Evolutionary conservation across 2,888 invertebrate species (phyloP).

Genomic region (Drosophila mercatorum): DNA sequence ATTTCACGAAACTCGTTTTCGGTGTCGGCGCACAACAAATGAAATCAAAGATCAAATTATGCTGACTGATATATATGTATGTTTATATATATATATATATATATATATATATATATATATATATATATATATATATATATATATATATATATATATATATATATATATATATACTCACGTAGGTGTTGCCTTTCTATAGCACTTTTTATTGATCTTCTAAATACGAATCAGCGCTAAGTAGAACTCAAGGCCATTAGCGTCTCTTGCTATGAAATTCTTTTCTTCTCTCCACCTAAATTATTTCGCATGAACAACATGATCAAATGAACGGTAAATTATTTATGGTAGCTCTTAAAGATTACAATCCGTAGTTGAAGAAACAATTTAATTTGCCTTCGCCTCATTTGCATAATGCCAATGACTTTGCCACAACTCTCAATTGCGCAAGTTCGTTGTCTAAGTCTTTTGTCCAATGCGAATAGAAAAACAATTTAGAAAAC

Average conservation of each 20-base stretch:
- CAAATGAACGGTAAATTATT: conserved; percentile 69
- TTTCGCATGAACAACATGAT: conserved; percentile 36
- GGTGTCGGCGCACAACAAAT: conserved; percentile 57
- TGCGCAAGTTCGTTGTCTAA: conserved; percentile 70
- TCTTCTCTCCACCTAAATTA: conserved; percentile 40
- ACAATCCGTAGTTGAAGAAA: conserved; percentile 54
- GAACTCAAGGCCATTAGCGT: conserved; percentile 65
- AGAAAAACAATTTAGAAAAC: conserved; percentile 27
- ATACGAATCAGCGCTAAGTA: conserved; percentile 23
- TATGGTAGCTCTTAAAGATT: conserved; percentile 46
- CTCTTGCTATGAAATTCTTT: conserved; percentile 45
- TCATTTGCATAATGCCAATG: conserved; percentile 73
- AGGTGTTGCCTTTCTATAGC: conserved; percentile 58
- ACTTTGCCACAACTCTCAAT: conserved; percentile 49
- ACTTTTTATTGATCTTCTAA: conserved; percentile 34
- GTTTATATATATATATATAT: neutral
- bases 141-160: neutral
- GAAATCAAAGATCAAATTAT: conserved; percentile 52
- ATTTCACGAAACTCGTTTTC: conserved; percentile 43
- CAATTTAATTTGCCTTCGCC: conserved; percentile 62
- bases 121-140: too few species aligned
- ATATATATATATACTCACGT: conserved; percentile 17
- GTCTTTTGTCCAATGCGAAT: conserved; percentile 49
- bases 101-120: neutral
- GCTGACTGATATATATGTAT: conserved; percentile 13